Base-by-base conservation (phyloP, 1,140 invertebrate genomes). In the Ridgeia piscesae region DNA sequence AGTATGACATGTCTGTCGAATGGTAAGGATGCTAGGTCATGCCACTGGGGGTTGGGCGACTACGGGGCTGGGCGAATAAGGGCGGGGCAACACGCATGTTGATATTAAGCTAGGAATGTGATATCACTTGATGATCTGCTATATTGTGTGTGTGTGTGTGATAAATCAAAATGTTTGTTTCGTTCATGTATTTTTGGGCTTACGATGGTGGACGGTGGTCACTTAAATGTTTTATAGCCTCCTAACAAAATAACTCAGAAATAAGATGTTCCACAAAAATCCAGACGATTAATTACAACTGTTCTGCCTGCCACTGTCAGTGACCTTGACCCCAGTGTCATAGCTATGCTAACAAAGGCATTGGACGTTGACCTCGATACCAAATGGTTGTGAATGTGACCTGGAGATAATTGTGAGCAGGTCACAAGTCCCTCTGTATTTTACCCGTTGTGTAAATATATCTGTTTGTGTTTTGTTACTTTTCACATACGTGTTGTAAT, bases 131-230 rank as follows among this genome's bases (percentile, higher is more conserved):
- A 77, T 77, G 58, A 31, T 77, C 58, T 77, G 58, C 58, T 77
- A 77, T 77, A 77, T 77, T 77, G 58, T 77, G 58, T 77, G 58
- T 77, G 58, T 77, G 58, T 77, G 58, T 77, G 58, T 77, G 58
- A 77, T 77, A 77, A 77, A 77, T 77, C 58, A 77, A 77, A 77
- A 9, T 77, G 58, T 77, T 77, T 77, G 58, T 77, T 77, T 31
- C 27, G 58, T 77, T 77, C 58, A 21, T 77, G 6, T 77, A 21
- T 77, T 42, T 11, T 42, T 21, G 2, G 58, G 58, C 58, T 77
- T 77, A 31, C 27, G 27, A 77, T 21, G 58, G 4, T 77, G 58
- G 0, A 77, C 14, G 58, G 58, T 21, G 0, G 58, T 27, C 11
- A 31, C n/a, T n/a, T 77, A 9, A 42, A 42, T 42, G 4, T 42